These are phyloP conservation scores for Rhyacophila evoluta DNA, from an alignment of 2,888 invertebrate genomes.

Conservation along the genomic window DNA sequence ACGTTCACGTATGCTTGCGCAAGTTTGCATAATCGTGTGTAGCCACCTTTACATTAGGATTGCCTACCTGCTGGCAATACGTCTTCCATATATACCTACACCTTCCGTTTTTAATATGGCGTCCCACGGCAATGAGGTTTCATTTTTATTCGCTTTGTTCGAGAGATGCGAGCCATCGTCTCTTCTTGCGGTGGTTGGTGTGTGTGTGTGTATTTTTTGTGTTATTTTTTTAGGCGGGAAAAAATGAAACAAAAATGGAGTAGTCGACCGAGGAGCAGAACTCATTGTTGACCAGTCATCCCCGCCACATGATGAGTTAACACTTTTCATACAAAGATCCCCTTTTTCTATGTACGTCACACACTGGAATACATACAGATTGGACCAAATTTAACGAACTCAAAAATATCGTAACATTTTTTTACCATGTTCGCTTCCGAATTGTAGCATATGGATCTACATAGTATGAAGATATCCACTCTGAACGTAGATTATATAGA, in stretches of 20 bases:
- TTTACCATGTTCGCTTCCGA: too few relatives aligned
- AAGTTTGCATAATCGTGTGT: too few relatives aligned
- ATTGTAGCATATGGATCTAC: too few relatives aligned
- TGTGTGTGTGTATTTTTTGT: neutral
- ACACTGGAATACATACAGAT: slow-evolving; percentile 11
- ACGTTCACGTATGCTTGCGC: too few relatives aligned
- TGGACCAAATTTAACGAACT: neutral
- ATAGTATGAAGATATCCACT: too few relatives aligned
- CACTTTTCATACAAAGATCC: neutral
- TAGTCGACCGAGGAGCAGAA: slow-evolving; percentile 34
- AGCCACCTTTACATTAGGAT: too few relatives aligned
- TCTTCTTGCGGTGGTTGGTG: neutral
- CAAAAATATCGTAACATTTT: too few relatives aligned
- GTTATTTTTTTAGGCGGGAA: slow-evolving; percentile 35
- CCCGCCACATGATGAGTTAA: slow-evolving; percentile 31
- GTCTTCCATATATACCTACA: neutral
- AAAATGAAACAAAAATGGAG: slow-evolving; percentile 48
- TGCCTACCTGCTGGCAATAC: too few relatives aligned
- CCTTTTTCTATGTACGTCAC: slow-evolving; percentile 24
- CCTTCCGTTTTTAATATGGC: neutral
- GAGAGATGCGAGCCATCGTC: neutral
- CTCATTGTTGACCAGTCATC: slow-evolving; percentile 34
- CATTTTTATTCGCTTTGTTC: slow-evolving; percentile 5
- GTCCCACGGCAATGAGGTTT: neutral
- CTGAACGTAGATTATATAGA: too few relatives aligned